Evolutionary conservation across 2,888 invertebrate genomes (phyloP).

Genomic region (Trichogramma evanescens): DNA sequence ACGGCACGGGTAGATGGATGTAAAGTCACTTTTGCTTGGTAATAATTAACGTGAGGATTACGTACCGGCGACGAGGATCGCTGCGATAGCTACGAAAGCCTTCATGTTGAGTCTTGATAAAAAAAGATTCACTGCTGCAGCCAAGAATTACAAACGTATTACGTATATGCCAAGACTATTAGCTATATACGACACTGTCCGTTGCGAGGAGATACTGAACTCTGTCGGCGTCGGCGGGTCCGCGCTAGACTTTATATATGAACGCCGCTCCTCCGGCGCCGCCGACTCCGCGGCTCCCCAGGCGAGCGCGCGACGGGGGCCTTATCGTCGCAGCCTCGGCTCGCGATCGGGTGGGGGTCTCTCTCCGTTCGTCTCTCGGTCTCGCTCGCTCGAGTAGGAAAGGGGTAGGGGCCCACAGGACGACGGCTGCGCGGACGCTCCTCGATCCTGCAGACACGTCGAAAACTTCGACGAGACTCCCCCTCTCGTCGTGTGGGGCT

Average conservation of each 20-base stretch:
- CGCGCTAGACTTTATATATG: constrained; percentile 44
- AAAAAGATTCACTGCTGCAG: too few species aligned
- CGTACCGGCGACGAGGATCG: constrained; percentile 46
- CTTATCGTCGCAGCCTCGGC: too few species aligned
- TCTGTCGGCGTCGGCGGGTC: constrained; percentile 44
- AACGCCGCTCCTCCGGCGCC: constrained; percentile 40
- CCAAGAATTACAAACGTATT: too few species aligned
- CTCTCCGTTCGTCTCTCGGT: too few species aligned
- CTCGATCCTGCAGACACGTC: too few species aligned
- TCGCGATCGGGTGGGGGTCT: too few species aligned
- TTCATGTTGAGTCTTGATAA: constrained; percentile 30
- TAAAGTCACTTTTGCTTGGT: too few species aligned
- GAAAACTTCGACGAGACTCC: too few species aligned
- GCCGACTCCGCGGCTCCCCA: constrained; percentile 27
- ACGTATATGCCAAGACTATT: not conserved
- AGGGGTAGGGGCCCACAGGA: too few species aligned
- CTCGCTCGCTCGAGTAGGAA: too few species aligned
- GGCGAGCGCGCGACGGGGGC: constrained; percentile 13
- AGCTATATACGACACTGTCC: not conserved
- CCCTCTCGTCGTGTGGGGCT: too few species aligned
- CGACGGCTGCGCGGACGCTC: too few species aligned
- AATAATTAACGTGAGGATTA: constrained; percentile 22
- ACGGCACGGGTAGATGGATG: not conserved
- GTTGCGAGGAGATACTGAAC: constrained; percentile 29
- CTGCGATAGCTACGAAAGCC: constrained; percentile 43